Evolutionary conservation across 2,888 invertebrate genomes (phyloP).

Genomic region (Osmoderma eremita): DNA sequence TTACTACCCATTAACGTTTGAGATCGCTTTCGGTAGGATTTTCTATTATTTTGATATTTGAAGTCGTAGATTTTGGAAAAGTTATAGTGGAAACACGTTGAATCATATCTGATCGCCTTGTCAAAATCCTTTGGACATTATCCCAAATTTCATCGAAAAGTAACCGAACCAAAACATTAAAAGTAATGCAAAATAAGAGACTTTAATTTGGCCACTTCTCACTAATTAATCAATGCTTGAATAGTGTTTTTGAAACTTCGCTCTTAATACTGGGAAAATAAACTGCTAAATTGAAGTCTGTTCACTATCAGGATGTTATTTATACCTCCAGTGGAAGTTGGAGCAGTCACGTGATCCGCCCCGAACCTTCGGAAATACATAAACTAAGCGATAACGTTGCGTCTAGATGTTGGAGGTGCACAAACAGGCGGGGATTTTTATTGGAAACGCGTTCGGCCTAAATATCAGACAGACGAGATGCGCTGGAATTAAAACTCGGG

Average conservation of each 20-base stretch:
- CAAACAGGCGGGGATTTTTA: constrained; percentile 20
- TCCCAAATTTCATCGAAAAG: too few relatives aligned
- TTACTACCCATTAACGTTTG: constrained; percentile 2
- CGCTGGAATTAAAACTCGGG: constrained; percentile 8
- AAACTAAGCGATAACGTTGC: constrained; percentile 7
- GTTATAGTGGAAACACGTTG: too few relatives aligned
- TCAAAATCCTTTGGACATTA: not conserved
- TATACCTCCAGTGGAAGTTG: too few relatives aligned
- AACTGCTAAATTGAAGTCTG: too few relatives aligned
- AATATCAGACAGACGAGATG: not conserved
- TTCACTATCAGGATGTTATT: too few relatives aligned
- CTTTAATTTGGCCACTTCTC: not conserved
- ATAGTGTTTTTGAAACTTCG: constrained; percentile 19
- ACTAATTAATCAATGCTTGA: not conserved
- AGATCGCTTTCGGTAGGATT: too few relatives aligned
- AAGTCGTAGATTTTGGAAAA: too few relatives aligned
- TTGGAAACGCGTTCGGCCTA: not conserved
- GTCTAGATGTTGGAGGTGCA: constrained; percentile 2
- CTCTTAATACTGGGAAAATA: not conserved
- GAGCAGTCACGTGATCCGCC: too few relatives aligned
- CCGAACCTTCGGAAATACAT: constrained; percentile 17
- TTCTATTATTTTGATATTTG: too few relatives aligned
- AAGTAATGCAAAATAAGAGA: not conserved
- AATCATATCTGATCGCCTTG: not conserved
- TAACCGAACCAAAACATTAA: too few relatives aligned